Evolutionary conservation across 1,140 invertebrate genomes (phyloP), one percentile per base, ranked within the genome.

Genomic region (Neodiprion lecontei): DNA sequence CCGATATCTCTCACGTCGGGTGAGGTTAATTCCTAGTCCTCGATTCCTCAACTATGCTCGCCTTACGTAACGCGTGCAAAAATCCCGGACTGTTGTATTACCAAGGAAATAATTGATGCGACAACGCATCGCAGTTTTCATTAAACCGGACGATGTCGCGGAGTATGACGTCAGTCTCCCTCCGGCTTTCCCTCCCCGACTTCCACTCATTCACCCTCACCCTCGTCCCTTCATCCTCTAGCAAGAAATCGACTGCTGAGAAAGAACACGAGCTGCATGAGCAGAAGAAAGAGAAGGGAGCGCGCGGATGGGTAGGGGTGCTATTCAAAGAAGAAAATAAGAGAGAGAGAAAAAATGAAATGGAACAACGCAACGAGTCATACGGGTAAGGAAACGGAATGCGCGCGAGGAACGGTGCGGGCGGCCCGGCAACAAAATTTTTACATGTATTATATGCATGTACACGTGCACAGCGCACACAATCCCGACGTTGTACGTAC

Each of bases 161-260:
- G n/a, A 17, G 9, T 61, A 61, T 61, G 53, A 61, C 53, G 53
- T 61, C 66, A 9, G 53, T 50, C 67, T 61, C 61, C 49, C 69
- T 73, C 61, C 21, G 53, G 9, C 0, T n/a, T 12, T 40, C 21
- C 9, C 48, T 49, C 70, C 23, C 70, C 10, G 49, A 23, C 49
- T 28, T 67, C 71, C 28, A 66, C 69, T 49, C 21, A 48, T 21
- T 61, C 48, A 49, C 47, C 14, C 67, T 5, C 10, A 67, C 65
- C 69, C 28, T 53, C 40, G 21, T 17, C 40, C 21, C 23, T 12
- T 12, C 53, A 12, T 48, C 28, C 23, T 40, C 67, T 17, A 23
- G 61, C 69, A 74, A 47, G 76, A 75, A 78, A 75, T 78, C 74
- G 74, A 72, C 71, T 72, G 47, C 10, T 14, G 66, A 48, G 50